Evolutionary conservation across 2,888 invertebrate genomes (phyloP).

Genomic region (Coenonympha arcania): DNA sequence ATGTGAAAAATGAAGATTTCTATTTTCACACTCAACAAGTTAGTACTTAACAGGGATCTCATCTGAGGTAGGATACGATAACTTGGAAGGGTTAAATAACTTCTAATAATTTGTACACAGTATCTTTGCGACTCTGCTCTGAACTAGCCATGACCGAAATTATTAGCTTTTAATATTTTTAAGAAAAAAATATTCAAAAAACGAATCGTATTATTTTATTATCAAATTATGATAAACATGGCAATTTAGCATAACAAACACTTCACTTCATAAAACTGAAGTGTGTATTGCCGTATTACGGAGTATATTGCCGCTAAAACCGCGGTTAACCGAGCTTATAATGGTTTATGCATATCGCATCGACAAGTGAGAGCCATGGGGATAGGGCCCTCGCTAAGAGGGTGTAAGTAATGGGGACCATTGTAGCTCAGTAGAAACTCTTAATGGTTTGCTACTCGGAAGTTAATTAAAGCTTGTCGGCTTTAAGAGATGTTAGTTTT

Average conservation of each 20-base stretch:
- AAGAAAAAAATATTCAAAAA: too few species aligned
- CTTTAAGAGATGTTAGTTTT: too few species aligned
- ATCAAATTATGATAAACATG: too few species aligned
- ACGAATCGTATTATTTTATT: too few species aligned
- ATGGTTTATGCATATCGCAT: slow-evolving; percentile 16
- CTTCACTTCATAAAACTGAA: neutral
- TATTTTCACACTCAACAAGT: too few species aligned
- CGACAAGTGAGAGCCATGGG: slow-evolving; percentile 11
- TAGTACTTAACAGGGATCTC: too few species aligned
- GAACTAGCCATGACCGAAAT: too few species aligned
- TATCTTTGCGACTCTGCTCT: too few species aligned
- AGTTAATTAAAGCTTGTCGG: neutral
- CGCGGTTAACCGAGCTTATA: slow-evolving; percentile 9
- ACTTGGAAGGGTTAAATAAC: neutral
- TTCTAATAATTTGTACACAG: too few species aligned
- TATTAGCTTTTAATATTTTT: too few species aligned
- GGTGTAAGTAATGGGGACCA: slow-evolving; percentile 8
- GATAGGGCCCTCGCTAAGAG: slow-evolving; percentile 8
- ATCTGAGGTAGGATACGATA: too few species aligned
- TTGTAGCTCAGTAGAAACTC: slow-evolving; percentile 10
- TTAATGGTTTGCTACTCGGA: neutral
- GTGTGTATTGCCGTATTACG: neutral
- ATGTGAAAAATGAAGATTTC: too few species aligned
- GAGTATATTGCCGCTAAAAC: slow-evolving; percentile 4
- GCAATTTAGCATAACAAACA: neutral